Evolutionary conservation across 2,797 vertebrate genomes (phyloP).

Genomic region (Platyrinchus mystaceus): DNA sequence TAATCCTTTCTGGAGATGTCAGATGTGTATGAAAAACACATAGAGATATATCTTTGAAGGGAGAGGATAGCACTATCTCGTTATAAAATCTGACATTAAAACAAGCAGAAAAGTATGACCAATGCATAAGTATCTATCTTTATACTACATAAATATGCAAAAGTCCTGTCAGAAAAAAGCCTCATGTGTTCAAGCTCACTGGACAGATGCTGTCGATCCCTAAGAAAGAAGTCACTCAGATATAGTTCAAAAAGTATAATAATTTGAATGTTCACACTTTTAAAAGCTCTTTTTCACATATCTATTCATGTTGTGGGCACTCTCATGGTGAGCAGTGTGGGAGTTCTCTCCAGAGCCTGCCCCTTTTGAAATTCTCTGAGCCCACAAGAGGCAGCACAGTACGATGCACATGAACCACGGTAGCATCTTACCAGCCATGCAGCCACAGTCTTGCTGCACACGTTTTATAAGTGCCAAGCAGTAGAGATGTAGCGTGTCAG

Average conservation of each 20-base stretch:
- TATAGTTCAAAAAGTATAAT: background rate
- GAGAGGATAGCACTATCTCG: background rate
- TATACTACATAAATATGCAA: background rate
- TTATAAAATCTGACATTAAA: background rate
- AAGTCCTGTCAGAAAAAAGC: background rate
- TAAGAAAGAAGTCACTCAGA: background rate
- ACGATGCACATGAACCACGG: background rate
- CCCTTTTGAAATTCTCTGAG: background rate
- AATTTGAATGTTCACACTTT: background rate
- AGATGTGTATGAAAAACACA: background rate
- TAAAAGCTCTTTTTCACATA: background rate
- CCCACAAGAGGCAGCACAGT: background rate
- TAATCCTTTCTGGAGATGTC: background rate
- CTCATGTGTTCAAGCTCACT: background rate
- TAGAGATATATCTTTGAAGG: background rate
- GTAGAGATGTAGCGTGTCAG: background rate
- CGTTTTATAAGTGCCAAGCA: background rate
- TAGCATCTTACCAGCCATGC: background rate
- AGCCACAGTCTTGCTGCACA: background rate
- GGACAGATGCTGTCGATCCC: background rate
- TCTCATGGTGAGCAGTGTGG: background rate
- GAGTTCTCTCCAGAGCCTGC: background rate
- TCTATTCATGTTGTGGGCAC: background rate
- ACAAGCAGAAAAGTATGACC: background rate
- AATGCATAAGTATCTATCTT: background rate